phyloP scores from a whole-genome alignment of 1,140 invertebrate genomes.

The Drosophila jambulina region DNA sequence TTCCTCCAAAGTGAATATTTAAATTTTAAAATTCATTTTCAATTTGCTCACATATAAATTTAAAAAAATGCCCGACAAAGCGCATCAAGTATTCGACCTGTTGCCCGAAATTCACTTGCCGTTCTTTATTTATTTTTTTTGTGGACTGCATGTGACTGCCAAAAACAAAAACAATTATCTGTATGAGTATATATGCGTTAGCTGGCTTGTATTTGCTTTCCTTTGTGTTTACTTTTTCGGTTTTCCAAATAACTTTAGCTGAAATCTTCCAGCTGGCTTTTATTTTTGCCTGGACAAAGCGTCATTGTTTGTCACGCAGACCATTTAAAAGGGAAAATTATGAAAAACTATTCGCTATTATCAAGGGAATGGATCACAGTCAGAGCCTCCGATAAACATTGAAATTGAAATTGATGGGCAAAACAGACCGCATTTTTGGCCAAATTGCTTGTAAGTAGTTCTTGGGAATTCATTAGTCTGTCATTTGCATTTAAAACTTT shows the following conservation, averaged over 20 bases:
- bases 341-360: constrained; percentile 60
- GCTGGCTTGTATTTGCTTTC: constrained; percentile 56
- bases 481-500: constrained; percentile 70
- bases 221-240: constrained; percentile 47
- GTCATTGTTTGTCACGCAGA: constrained; percentile 50
- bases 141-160: constrained; percentile 61
- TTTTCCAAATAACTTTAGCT: constrained; percentile 49
- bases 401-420: constrained; percentile 67
- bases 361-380: constrained; percentile 1
- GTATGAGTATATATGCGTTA: constrained; percentile 29
- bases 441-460: constrained; percentile 73
- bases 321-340: constrained; percentile 58
- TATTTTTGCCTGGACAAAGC: constrained; percentile 35
- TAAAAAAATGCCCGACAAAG: not conserved
- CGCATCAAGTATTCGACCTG: constrained; percentile 22
- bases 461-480: constrained; percentile 64
- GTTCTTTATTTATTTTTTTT: constrained; percentile 31
- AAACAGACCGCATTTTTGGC: constrained; percentile 12
- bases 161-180: constrained; percentile 18
- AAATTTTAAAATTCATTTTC: not conserved
- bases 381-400: constrained; percentile 22
- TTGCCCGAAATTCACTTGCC: not conserved
- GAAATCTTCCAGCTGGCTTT: constrained; percentile 46
- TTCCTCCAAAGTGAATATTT: not conserved
- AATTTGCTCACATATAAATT: not conserved